Percentiles rank a stretch among this genome's conserved stretches.
phyloP scores from a whole-genome alignment of 1,140 invertebrate genomes.

The Drosophila kohkoa region DNA sequence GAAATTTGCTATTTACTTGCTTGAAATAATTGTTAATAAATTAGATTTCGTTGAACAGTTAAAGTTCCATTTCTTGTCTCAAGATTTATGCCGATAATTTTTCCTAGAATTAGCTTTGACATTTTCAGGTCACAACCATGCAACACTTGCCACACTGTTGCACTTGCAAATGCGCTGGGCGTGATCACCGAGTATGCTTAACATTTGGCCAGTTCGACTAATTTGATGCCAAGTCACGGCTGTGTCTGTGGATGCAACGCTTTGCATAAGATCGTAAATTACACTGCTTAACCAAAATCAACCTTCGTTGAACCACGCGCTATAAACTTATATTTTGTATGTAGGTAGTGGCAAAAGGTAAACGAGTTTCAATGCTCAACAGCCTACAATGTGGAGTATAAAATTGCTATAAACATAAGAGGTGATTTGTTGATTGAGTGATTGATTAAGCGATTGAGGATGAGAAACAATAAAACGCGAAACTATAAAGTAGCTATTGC shows the following conservation, averaged over 20 bases:
- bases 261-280: slow-evolving; percentile 70
- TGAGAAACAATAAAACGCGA: neutral
- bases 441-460: neutral
- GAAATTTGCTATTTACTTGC: too few species aligned
- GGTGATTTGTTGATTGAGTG: neutral
- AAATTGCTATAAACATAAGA: neutral
- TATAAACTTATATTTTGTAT: neutral
- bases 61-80: too few species aligned
- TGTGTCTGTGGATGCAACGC: slow-evolving; percentile 8
- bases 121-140: slow-evolving; percentile 7
- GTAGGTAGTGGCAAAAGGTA: slow-evolving; percentile 3
- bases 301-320: slow-evolving; percentile 3
- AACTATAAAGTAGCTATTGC: neutral
- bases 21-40: too few species aligned
- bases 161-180: neutral
- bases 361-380: neutral
- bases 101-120: neutral
- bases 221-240: slow-evolving; percentile 60
- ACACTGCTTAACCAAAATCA: slow-evolving; percentile 39
- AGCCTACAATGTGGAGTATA: neutral
- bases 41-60: too few species aligned
- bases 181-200: slow-evolving; percentile 28
- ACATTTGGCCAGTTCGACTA: slow-evolving; percentile 33
- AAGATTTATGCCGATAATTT: neutral
- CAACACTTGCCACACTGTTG: slow-evolving; percentile 3